phyloP scores from a whole-genome alignment of 2,797 vertebrate genomes.

The Denticeps clupeoides region DNA sequence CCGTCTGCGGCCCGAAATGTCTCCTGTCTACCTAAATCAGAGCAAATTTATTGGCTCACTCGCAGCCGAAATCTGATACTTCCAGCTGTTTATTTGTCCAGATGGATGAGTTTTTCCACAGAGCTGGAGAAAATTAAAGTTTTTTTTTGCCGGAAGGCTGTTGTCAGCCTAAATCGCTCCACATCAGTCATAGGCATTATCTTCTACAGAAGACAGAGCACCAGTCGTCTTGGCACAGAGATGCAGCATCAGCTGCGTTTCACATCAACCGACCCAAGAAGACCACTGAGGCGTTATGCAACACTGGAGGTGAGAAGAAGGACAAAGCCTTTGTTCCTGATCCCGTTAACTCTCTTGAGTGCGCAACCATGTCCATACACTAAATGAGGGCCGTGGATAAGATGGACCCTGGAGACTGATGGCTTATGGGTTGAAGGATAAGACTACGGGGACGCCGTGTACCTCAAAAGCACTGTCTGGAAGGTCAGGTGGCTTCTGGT shows the following conservation, averaged over 20 bases:
- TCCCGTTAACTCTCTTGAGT: constrained; percentile 9
- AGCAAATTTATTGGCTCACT: too few relatives aligned
- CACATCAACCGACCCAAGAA: constrained; percentile 21
- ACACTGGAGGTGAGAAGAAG: constrained; percentile 36
- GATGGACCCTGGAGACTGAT: constrained; percentile 24
- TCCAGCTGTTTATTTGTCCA: background rate
- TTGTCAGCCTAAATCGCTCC: constrained; percentile 15
- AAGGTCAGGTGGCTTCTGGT: constrained; percentile 4
- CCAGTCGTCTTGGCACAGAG: background rate
- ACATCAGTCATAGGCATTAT: constrained; percentile 29
- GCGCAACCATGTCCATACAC: constrained; percentile 12
- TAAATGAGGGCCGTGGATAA: constrained; percentile 9
- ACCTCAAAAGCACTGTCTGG: constrained; percentile 1
- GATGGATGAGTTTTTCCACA: background rate
- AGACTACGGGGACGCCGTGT: background rate
- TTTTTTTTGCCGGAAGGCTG: background rate
- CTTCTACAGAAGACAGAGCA: constrained; percentile 15
- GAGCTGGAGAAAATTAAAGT: constrained; percentile 1
- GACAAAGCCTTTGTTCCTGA: constrained; percentile 24
- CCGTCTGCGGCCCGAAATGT: too few relatives aligned
- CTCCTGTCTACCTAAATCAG: too few relatives aligned
- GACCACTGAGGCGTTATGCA: too few relatives aligned
- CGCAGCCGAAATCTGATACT: too few relatives aligned
- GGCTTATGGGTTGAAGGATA: constrained; percentile 13
- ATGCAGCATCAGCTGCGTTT: background rate